phyloP scores from a whole-genome alignment of 1,140 invertebrate species.

The Bilobella aurantiaca region DNA sequence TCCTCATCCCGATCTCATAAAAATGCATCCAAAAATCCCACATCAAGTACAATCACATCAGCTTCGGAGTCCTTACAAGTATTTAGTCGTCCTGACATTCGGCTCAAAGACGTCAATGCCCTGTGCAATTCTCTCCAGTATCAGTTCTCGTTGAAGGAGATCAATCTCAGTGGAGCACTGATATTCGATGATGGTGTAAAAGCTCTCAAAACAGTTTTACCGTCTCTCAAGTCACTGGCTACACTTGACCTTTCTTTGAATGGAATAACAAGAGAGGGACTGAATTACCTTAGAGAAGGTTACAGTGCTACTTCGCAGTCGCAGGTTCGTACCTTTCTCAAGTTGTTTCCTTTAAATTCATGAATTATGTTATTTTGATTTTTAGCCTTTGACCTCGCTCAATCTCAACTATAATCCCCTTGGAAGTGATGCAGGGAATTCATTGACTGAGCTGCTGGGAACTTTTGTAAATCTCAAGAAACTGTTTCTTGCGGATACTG shows the following conservation, averaged over 20 bases:
- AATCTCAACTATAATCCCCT: constrained; percentile 24
- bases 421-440: constrained; percentile 13
- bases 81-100: too few species aligned
- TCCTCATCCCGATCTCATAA: too few species aligned
- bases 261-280: constrained; percentile 20
- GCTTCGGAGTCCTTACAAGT: too few species aligned
- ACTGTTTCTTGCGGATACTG: constrained; percentile 19
- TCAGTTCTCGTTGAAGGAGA: constrained; percentile 14
- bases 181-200: constrained; percentile 24
- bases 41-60: too few species aligned
- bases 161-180: constrained; percentile 23
- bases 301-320: neutral
- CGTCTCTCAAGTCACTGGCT: constrained; percentile 16
- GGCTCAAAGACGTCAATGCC: too few species aligned
- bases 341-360: neutral
- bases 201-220: constrained; percentile 15
- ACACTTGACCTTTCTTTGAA: constrained; percentile 26
- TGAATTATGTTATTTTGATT: neutral
- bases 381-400: constrained; percentile 1
- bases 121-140: constrained; percentile 10
- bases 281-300: constrained; percentile 15
- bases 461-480: constrained; percentile 7
- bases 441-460: constrained; percentile 7
- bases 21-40: too few species aligned
- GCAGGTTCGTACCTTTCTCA: neutral